A percentile compares a stretch with the other conserved stretches of the same genome.
Evolutionary conservation across 2,797 vertebrate species (phyloP).

Genomic region (Sebastiscus albofasciatus): DNA sequence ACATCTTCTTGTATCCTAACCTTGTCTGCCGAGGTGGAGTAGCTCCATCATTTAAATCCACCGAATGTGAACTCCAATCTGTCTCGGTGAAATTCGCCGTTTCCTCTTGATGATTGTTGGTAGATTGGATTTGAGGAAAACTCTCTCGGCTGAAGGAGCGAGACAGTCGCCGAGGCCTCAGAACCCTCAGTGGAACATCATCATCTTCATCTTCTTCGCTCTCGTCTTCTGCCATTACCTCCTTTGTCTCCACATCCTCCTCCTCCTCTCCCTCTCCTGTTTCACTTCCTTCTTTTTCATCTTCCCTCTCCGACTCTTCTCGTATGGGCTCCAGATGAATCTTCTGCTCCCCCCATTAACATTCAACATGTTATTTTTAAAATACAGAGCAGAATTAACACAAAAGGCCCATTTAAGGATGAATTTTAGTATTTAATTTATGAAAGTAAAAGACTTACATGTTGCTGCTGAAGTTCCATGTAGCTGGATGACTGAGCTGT

Average conservation of each 20-base stretch:
- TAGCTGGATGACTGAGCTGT: neutral
- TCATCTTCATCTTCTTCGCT: constrained; percentile 28
- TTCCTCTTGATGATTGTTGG: neutral
- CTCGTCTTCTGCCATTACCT: neutral
- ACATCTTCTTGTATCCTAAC: neutral
- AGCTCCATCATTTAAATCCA: neutral
- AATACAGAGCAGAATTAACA: neutral
- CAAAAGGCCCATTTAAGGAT: neutral
- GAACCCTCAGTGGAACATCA: constrained; percentile 8
- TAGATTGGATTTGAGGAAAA: neutral
- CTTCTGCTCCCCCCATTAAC: neutral
- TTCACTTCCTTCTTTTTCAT: neutral
- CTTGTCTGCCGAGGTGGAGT: neutral
- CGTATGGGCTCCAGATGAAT: constrained; percentile 54
- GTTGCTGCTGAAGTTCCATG: constrained; percentile 45
- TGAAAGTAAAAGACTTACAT: constrained; percentile 38
- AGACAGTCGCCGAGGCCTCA: constrained; percentile 17
- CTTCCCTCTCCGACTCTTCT: constrained; percentile 55
- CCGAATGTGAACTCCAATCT: neutral
- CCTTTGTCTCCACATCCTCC: neutral
- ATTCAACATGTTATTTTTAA: neutral
- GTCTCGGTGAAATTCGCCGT: neutral
- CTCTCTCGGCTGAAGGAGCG: neutral
- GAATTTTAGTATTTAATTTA: neutral
- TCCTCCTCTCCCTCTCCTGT: neutral